phyloP scores from a whole-genome alignment of 53 echinoderm and acorn worm genomes.

The Temnopleurus reevesii region DNA sequence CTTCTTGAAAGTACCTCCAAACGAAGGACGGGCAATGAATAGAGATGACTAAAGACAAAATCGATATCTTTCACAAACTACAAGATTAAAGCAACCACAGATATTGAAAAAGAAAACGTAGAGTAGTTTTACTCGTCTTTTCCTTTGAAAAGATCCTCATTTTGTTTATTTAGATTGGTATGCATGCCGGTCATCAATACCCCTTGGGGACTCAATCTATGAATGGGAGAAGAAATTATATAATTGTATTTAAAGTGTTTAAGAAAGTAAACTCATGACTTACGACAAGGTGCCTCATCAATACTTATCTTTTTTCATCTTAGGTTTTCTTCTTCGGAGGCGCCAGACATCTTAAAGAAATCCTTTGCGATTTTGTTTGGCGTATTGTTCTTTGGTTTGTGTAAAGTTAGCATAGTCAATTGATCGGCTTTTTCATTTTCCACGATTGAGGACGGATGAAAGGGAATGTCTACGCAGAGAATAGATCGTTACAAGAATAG shows the following conservation, averaged over 20 bases:
- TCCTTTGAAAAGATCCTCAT: slow-evolving; percentile 13
- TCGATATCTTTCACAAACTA: slow-evolving; percentile 48
- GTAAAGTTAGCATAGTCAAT: slow-evolving; percentile 10
- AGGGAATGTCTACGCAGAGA: neutral
- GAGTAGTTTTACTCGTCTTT: neutral
- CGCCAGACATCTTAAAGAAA: slow-evolving; percentile 33
- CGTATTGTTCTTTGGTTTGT: neutral
- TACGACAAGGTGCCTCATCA: neutral
- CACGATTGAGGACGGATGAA: slow-evolving; percentile 44
- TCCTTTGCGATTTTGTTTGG: slow-evolving; percentile 26
- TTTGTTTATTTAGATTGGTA: slow-evolving; percentile 58
- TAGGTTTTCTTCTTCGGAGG: neutral
- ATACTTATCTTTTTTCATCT: neutral
- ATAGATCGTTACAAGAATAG: neutral
- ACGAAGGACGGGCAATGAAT: neutral
- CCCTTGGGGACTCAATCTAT: neutral
- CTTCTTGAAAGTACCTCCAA: neutral
- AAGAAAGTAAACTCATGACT: slow-evolving; percentile 16
- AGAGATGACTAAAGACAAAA: slow-evolving; percentile 5
- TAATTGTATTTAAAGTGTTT: slow-evolving; percentile 33
- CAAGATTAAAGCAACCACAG: slow-evolving; percentile 40
- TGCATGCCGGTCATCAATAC: slow-evolving; percentile 36
- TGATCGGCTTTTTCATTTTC: slow-evolving; percentile 54
- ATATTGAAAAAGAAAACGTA: neutral
- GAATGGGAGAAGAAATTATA: neutral